Evolutionary conservation across 1,140 invertebrate genomes (phyloP).

Genomic region (Phenacoccus solenopsis): DNA sequence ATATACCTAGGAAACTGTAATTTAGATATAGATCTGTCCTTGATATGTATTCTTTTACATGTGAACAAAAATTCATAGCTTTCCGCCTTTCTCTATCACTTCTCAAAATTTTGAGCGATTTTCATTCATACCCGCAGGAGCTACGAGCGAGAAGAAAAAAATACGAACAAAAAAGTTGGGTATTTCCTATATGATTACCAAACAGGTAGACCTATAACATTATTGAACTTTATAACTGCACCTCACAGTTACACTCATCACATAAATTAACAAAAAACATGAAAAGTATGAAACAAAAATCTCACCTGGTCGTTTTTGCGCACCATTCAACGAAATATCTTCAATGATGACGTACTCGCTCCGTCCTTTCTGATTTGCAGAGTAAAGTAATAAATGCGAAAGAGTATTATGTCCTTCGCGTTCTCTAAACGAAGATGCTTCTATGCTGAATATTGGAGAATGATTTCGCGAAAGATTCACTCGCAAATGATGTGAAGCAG

Average conservation of each 20-base stretch:
- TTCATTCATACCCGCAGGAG: too few relatives aligned
- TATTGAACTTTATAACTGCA: too few relatives aligned
- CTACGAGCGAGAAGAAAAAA: too few relatives aligned
- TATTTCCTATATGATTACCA: slow-evolving; percentile 14
- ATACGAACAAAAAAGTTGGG: slow-evolving; percentile 17
- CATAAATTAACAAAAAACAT: too few relatives aligned
- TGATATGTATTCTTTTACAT: too few relatives aligned
- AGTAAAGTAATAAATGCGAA: slow-evolving; percentile 63
- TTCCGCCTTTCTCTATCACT: too few relatives aligned
- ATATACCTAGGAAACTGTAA: too few relatives aligned
- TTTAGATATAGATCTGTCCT: too few relatives aligned
- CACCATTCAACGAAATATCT: slow-evolving; percentile 72
- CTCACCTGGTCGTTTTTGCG: slow-evolving; percentile 70
- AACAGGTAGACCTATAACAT: too few relatives aligned
- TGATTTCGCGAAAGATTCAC: slow-evolving; percentile 49
- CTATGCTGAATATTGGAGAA: slow-evolving; percentile 51
- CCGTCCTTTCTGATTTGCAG: slow-evolving; percentile 73
- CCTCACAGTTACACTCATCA: too few relatives aligned
- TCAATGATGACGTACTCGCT: slow-evolving; percentile 67
- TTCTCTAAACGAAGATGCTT: slow-evolving; percentile 46
- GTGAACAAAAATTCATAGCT: too few relatives aligned
- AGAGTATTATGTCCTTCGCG: slow-evolving; percentile 41
- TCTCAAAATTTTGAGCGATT: too few relatives aligned
- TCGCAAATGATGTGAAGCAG: slow-evolving; percentile 49
- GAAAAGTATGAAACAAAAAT: not conserved